These are phyloP conservation scores for Gymnoscelis rufifasciata DNA, from an alignment of 2,888 invertebrate genomes.

Conservation along the genomic window DNA sequence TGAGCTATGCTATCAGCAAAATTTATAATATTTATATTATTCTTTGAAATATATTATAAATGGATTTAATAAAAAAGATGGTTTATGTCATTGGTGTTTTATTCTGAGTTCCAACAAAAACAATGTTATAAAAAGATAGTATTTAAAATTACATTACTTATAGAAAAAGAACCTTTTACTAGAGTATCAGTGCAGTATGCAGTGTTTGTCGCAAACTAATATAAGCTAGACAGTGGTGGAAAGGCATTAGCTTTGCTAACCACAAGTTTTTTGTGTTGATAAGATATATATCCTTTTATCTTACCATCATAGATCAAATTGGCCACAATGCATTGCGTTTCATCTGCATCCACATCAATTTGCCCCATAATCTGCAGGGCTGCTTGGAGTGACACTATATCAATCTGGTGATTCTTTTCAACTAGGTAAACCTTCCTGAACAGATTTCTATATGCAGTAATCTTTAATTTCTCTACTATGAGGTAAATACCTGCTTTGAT, in stretches of 20 bases:
- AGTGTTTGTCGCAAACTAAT: slow-evolving; percentile 37
- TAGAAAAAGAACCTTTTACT: no score
- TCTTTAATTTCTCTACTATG: slow-evolving; percentile 96
- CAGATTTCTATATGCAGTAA: slow-evolving; percentile 96
- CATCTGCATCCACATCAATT: slow-evolving; percentile 93
- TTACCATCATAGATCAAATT: slow-evolving; percentile 98
- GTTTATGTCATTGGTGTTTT: slow-evolving; percentile 60
- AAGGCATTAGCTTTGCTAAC: slow-evolving; percentile 98
- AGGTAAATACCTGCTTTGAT: slow-evolving; percentile 98
- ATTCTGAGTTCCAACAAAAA: slow-evolving; percentile 30
- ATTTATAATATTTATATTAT: slow-evolving; percentile 77
- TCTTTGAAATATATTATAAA: slow-evolving; percentile 73
- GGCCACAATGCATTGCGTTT: slow-evolving; percentile 97
- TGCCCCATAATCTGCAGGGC: slow-evolving; percentile 90
- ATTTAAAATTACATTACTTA: no score
- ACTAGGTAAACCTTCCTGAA: slow-evolving; percentile 93
- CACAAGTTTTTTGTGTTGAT: slow-evolving; percentile 97
- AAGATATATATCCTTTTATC: slow-evolving; percentile 98
- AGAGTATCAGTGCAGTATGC: no score
- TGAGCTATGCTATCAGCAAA: slow-evolving; percentile 61
- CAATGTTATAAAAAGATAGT: no score
- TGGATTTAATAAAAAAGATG: slow-evolving; percentile 76
- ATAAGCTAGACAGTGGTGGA: slow-evolving; percentile 85
- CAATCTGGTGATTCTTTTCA: slow-evolving; percentile 91
- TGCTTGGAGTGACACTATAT: slow-evolving; percentile 88